phyloP scores from a whole-genome alignment of 2,113 vertebrate species.

The Alouatta palliata region DNA sequence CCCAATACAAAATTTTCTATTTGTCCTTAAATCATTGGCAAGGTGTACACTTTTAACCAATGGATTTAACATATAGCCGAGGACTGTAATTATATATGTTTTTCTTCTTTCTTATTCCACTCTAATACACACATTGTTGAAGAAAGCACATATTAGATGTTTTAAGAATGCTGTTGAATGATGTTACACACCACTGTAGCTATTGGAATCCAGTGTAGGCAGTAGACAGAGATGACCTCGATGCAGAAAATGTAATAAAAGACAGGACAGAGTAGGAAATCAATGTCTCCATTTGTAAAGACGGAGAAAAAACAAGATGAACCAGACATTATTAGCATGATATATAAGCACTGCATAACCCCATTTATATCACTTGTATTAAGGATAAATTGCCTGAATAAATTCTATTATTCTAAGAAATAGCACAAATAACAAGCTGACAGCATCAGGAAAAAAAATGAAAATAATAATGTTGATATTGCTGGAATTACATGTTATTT shows the following conservation, averaged over 20 bases:
- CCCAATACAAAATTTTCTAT: background rate
- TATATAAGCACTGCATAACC: constrained; percentile 78
- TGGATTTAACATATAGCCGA: background rate
- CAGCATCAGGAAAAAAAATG: constrained; percentile 78
- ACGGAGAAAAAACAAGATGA: constrained; percentile 68
- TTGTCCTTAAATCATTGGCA: background rate
- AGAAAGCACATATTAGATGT: background rate
- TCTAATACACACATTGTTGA: background rate
- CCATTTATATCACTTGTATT: constrained; percentile 81
- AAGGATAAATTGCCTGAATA: constrained; percentile 84
- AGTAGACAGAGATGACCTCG: constrained; percentile 60
- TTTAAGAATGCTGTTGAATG: background rate
- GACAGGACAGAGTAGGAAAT: constrained; percentile 70
- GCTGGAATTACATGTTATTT: constrained; percentile 67
- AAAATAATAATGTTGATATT: constrained; percentile 82
- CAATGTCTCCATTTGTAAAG: constrained; percentile 83
- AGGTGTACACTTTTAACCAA: background rate
- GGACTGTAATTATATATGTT: background rate
- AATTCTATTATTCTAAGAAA: constrained; percentile 86
- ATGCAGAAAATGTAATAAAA: constrained; percentile 72
- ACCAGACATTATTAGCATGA: constrained; percentile 82
- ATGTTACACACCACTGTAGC: constrained; percentile 17
- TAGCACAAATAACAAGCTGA: constrained; percentile 81
- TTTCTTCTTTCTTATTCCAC: background rate
- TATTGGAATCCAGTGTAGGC: constrained; percentile 39